Percentiles rank a stretch among this genome's conserved stretches.
Conservation (phyloP, 2,888 invertebrate genomes). For the Chrysomela aeneicollis region DNA sequence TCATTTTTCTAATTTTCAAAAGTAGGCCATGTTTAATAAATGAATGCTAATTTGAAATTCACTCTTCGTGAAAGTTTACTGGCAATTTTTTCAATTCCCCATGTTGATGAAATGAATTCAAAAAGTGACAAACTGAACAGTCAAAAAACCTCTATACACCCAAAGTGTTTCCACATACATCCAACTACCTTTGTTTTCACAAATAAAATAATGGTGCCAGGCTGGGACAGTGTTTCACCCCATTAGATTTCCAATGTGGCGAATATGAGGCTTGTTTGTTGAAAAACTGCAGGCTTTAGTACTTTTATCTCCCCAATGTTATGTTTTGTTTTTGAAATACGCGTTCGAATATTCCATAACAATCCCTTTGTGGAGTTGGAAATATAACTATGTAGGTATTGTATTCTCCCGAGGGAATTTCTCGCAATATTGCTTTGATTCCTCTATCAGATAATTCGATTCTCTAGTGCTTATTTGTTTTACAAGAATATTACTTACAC, state of each 20-base stretch:
- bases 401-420: not conserved
- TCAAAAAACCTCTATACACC: not conserved
- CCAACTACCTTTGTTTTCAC: not conserved
- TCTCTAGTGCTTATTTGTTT: no score
- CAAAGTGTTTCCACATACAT: not conserved
- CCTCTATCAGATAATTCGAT: no score
- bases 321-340: not conserved
- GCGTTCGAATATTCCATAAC: not conserved
- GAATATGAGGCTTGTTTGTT: not conserved
- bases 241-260: not conserved
- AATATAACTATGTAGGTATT: not conserved
- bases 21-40: no score
- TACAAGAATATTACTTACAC: no score
- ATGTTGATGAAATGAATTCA: not conserved
- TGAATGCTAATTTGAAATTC: no score
- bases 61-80: no score
- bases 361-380: not conserved
- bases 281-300: not conserved
- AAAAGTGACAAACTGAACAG: not conserved
- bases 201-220: not conserved
- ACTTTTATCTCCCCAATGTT: not conserved
- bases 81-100: no score
- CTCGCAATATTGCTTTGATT: not conserved
- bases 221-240: not conserved
- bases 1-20: no score